Conservation (phyloP, 1,140 invertebrate species). For the Ptiloglossa arizonensis region DNA sequence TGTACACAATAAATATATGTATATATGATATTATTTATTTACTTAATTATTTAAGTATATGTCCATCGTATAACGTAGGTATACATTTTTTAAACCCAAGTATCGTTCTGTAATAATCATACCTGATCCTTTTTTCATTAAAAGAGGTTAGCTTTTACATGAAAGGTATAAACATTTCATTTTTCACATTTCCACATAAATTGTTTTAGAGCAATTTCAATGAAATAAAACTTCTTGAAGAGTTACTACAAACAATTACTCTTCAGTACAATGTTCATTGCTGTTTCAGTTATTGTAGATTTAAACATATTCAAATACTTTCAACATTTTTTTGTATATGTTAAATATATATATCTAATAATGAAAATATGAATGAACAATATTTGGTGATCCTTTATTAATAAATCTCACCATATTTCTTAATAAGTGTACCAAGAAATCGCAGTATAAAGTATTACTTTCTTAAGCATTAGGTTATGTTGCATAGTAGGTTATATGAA, state of each 20-base stretch:
- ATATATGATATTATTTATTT: slow-evolving; percentile 6
- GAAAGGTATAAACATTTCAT: background rate
- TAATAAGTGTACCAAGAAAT: background rate
- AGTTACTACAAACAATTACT: background rate
- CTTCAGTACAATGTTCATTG: background rate
- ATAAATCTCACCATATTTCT: background rate
- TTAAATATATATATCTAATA: background rate
- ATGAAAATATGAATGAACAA: background rate
- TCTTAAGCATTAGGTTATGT: background rate
- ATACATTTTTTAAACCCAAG: background rate
- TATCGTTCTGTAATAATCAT: background rate
- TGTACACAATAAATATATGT: background rate
- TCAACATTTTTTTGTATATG: background rate
- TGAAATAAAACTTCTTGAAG: background rate
- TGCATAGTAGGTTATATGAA: background rate
- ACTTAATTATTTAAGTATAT: background rate
- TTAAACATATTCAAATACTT: background rate
- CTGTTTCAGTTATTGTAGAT: too few species aligned
- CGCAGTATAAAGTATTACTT: background rate
- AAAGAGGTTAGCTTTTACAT: background rate
- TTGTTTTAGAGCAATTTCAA: background rate
- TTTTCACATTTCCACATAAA: background rate
- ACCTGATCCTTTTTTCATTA: background rate
- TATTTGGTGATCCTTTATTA: background rate
- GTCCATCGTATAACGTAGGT: background rate